Conservation (phyloP, 2,113 vertebrate species). For the Fulmarus glacialis region DNA sequence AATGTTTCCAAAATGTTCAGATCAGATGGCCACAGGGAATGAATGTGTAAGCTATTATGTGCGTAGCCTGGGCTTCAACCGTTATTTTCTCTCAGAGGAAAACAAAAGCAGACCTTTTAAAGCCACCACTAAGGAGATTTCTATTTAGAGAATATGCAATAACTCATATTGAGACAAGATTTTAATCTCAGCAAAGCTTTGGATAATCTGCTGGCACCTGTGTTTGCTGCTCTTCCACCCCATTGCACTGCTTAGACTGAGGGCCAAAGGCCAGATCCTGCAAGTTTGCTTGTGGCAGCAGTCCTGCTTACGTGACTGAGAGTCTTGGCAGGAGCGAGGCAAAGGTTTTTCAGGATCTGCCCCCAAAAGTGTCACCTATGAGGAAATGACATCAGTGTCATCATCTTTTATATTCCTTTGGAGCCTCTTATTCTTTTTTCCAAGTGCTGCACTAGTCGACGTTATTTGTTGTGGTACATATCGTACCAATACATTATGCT, state of each 20-base stretch:
- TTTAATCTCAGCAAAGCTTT: constrained; percentile 72
- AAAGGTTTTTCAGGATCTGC: not conserved
- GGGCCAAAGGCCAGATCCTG: not conserved
- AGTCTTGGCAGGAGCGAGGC: not conserved
- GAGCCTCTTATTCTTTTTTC: not conserved
- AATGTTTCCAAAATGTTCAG: not conserved
- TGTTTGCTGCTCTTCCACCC: constrained; percentile 50
- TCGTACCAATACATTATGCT: rapidly evolving
- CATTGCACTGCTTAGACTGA: not conserved
- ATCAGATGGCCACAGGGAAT: not conserved
- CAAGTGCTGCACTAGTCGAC: not conserved
- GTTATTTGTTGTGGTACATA: not conserved
- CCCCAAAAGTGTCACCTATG: not conserved
- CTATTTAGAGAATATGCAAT: constrained; percentile 65
- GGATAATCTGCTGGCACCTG: constrained; percentile 67
- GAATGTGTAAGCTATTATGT: not conserved
- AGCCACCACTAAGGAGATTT: constrained; percentile 63
- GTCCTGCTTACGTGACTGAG: not conserved
- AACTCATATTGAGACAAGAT: constrained; percentile 69
- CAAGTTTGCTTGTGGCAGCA: not conserved
- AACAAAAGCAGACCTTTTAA: constrained; percentile 56
- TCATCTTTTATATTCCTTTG: not conserved
- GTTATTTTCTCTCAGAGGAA: not conserved
- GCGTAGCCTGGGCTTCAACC: not conserved
- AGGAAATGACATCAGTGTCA: not conserved